Evolutionary conservation across 2,888 invertebrate genomes (phyloP), one percentile per base, ranked within the genome.

Genomic region (Matsumyia berberina): DNA sequence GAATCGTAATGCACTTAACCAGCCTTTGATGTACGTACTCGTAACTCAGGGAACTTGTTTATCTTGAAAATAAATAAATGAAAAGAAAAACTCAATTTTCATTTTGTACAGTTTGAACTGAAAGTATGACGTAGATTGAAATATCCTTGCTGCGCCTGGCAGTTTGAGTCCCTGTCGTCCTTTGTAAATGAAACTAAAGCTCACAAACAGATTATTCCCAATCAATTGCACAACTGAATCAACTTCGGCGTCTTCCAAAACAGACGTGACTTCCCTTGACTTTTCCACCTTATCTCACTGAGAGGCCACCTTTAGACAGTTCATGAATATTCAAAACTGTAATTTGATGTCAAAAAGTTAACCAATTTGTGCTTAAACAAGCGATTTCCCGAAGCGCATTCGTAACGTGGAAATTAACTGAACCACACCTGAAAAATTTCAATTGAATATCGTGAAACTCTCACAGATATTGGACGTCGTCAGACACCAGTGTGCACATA

Each of bases 401-500:
- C 4, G 24, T 4, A 24, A 24, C 24, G 24, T 24, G 42, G 42
- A 62, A 42, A 53, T 42, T 12, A 31, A 51, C 1, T 15, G n/a
- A 51, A 44, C 62, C 73, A 24, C 77, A 77, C 77, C 77, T 62
- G n/a, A 37, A 64, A 62, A 35, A 44, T 64, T 24, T 39, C 49
- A 19, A 53, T 51, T 6, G 8, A 46, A 67, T 31, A 39, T 39
- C 55, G 17, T 37, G 9, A 33, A 33, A 51, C 17, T 60, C 70
- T 53, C 42, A 35, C 60, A 62, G 37, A 53, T 69, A 44, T 53
- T 53, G 53, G 60, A 62, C 31, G 5, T 72, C 33, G 44, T 19
- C 64, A 49, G 42, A 17, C 51, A 35, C 35, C 4, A 24, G 17
- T 19, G 44, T 55, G 39, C 24, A 72, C 72, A 79, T 58, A 64